Percentiles rank a stretch among this genome's conserved stretches.
Evolutionary conservation across 2,113 vertebrate genomes (phyloP).

Genomic region (Lamprologus speciosus): DNA sequence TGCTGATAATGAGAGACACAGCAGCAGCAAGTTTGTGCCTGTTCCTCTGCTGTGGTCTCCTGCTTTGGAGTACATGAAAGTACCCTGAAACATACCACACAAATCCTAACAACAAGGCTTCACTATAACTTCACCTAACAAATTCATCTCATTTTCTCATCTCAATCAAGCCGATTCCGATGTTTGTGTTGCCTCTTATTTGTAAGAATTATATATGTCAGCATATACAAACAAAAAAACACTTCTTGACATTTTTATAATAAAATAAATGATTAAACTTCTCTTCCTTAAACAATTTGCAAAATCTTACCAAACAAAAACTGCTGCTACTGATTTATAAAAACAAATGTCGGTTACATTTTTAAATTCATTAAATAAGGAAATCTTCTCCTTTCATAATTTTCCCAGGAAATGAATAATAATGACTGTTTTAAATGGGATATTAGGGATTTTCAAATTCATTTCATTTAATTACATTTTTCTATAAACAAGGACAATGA

Average conservation of each 20-base stretch:
- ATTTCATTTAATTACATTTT: neutral
- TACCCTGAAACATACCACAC: slow-evolving; percentile 11
- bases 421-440: neutral
- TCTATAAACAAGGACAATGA: neutral
- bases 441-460: neutral
- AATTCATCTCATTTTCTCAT: neutral
- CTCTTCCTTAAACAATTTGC: neutral
- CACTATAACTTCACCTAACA: neutral
- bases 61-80: neutral
- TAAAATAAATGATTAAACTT: neutral
- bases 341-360: neutral
- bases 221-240: neutral
- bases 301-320: neutral
- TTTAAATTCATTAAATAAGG: neutral
- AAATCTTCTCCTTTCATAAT: neutral
- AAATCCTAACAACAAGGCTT: neutral
- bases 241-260: neutral
- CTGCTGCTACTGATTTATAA: neutral
- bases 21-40: slow-evolving; percentile 31
- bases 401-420: neutral
- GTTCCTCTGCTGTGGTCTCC: slow-evolving; percentile 12
- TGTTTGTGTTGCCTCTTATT: neutral
- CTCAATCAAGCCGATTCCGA: neutral
- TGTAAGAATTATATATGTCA: neutral
- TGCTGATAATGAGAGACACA: slow-evolving; percentile 13